phyloP scores from a whole-genome alignment of 2,113 vertebrate species.

The Telmatochromis sp. region DNA sequence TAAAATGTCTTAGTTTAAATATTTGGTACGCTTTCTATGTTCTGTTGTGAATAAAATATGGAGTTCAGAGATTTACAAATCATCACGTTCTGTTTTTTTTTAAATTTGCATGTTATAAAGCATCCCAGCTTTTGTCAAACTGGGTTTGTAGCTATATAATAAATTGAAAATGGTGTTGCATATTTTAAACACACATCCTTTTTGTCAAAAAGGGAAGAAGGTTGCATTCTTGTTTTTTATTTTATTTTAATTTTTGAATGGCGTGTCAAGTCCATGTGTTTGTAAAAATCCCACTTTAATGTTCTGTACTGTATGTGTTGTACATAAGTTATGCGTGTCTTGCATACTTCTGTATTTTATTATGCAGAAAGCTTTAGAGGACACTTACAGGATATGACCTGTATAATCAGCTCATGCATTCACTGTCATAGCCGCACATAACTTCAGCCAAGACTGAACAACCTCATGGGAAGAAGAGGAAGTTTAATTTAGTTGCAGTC shows the following conservation, averaged over 20 bases:
- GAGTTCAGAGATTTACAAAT: not conserved
- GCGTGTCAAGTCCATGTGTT: not conserved
- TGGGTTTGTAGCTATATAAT: not conserved
- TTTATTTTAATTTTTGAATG: not conserved
- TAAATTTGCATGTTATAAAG: not conserved
- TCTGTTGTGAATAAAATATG: not conserved
- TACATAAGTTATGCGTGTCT: not conserved
- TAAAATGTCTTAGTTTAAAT: not conserved
- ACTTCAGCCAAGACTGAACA: not conserved
- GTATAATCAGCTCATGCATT: not conserved
- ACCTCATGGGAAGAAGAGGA: not conserved
- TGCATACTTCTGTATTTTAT: not conserved
- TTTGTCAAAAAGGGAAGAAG: not conserved
- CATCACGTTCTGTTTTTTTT: not conserved
- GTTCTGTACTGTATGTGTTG: not conserved
- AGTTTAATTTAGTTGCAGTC: conserved; percentile 19
- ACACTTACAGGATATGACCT: conserved; percentile 8
- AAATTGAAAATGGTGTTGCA: not conserved
- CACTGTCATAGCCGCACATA: not conserved
- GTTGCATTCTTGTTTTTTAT: not conserved
- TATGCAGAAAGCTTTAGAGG: not conserved
- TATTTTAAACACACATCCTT: not conserved
- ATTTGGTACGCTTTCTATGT: not conserved
- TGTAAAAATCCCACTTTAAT: not conserved
- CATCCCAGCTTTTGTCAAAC: not conserved